Evolutionary conservation across 2,888 invertebrate genomes (phyloP), one percentile per base, ranked within the genome.

Genomic region (Oligia latruncula): DNA sequence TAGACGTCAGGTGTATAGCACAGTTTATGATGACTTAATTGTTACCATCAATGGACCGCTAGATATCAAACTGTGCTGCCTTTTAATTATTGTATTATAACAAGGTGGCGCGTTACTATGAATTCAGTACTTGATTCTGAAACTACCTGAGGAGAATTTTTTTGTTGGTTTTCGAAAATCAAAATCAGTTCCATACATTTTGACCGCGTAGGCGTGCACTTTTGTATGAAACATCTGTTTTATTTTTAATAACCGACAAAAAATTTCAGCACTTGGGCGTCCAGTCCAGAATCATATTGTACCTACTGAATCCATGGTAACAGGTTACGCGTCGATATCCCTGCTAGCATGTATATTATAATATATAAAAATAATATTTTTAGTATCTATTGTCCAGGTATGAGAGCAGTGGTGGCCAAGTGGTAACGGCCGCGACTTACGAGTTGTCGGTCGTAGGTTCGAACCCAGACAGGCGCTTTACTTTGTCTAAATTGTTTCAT

Each of bases 11-110:
- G 49, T 64, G 66, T 80, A 82, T 68, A 43, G 66, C 81, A 86
- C 80, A 70, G 66, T 70, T 70, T 40, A 62, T 20, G 64, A 83
- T 77, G 8, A 43, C 68, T 71, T 86, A 68, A 87, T 75, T 74
- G 64, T n/a, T 70, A 67, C 35, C n/a, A 62, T 55, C 20, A 35
- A 71, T 13, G 9, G 15, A 40, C 15, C 1, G 43, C 17, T 65
- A 60, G 29, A 20, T 58, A 55, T 64, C 35, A n/a, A n/a, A 62
- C 17, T 35, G 20, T 35, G 43, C 29, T 11, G 17, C 17, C 43
- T 35, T 0, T 52, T 62, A 46, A 13, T 58, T 6, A 58, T 58
- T 75, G 15, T 55, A 1, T 79, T 49, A 40, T 77, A 46, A 66
- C 20, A 58, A 6, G 64, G 64, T 29, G 29, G 62, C 62, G 2